Evolutionary conservation across 2,888 invertebrate species (phyloP).

Genomic region (Malacosoma neustria): DNA sequence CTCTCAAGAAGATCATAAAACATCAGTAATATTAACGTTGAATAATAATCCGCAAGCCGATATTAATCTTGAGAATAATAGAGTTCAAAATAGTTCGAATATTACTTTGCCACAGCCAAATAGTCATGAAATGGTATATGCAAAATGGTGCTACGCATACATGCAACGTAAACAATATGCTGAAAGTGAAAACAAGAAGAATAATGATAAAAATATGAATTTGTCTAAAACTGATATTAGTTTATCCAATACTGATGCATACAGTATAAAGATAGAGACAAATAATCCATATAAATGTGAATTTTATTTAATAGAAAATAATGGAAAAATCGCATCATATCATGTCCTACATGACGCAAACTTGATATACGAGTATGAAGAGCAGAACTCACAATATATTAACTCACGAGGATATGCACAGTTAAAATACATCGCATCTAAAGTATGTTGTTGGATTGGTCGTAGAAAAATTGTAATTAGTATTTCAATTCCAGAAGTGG

Average conservation of each 20-base stretch:
- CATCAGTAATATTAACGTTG: no score
- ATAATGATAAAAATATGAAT: conserved; percentile 30
- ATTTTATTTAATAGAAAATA: conserved; percentile 17
- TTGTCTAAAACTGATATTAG: conserved; percentile 11
- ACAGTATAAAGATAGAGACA: conserved; percentile 10
- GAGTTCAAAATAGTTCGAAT: no score
- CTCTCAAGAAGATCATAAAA: no score
- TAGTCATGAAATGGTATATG: no score
- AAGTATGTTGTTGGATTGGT: conserved; percentile 26
- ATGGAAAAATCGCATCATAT: conserved; percentile 9
- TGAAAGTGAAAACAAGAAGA: conserved; percentile 27
- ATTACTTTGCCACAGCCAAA: no score
- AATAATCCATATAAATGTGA: conserved; percentile 6
- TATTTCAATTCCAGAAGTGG: not conserved
- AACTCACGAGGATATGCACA: conserved; percentile 1
- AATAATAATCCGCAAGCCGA: no score
- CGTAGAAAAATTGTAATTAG: conserved; percentile 17
- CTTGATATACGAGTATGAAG: not conserved
- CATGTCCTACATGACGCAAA: no score
- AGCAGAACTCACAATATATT: conserved; percentile 1
- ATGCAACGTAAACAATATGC: conserved; percentile 1
- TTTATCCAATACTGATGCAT: conserved; percentile 3
- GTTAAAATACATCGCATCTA: not conserved
- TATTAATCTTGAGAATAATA: no score
- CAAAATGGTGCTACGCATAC: no score